Base-by-base conservation (phyloP, 2,797 vertebrate genomes). In the Pelodytes ibericus region DNA sequence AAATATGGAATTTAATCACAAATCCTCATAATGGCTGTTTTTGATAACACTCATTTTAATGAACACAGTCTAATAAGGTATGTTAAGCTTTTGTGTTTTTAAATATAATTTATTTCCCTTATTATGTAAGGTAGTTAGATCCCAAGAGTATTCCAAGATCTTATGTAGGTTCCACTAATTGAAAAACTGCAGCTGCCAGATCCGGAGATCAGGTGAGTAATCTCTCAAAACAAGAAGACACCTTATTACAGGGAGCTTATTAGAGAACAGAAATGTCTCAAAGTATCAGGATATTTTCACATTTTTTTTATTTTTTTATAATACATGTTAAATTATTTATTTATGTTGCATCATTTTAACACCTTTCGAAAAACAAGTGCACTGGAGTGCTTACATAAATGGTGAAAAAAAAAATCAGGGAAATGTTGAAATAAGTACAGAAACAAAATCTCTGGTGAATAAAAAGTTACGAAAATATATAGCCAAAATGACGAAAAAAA, bases 151-250 rank as follows among this genome's bases (percentile, higher is more conserved):
- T 61, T 41, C 3, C 7, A n/a, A 33, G 56, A 60, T 60, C 57
- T 24, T 67, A 26, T 16, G 26, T 9, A 31, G 53, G 39, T 58
- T 58, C 39, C 10, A 24, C 69, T 78, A 78, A 78, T 78, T 78
- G 75, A 71, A 60, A n/a, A 72, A 24, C 15, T 36, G 25, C 63
- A 71, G 69, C 69, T 59, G 61, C 18, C 33, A 25, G 58, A 36
- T 30, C 60, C 27, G 13, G 33, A 33, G 61, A 65, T 59, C 60
- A 59, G 61, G 39, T 72, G 74, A 36, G 7, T n/a, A 13, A 56
- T 44, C 69, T 72, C 69, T 59, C 62, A 60, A 36, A 22, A 59
- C 27, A 25, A 72, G 60, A 29, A 66, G 67, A 62, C 29, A 72
- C 51, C 53, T 39, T 30, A n/a, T n/a, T n/a, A n/a, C n/a, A 20